Evolutionary conservation across 2,888 invertebrate species (phyloP).

Genomic region (Aphidoletes aphidimyza): DNA sequence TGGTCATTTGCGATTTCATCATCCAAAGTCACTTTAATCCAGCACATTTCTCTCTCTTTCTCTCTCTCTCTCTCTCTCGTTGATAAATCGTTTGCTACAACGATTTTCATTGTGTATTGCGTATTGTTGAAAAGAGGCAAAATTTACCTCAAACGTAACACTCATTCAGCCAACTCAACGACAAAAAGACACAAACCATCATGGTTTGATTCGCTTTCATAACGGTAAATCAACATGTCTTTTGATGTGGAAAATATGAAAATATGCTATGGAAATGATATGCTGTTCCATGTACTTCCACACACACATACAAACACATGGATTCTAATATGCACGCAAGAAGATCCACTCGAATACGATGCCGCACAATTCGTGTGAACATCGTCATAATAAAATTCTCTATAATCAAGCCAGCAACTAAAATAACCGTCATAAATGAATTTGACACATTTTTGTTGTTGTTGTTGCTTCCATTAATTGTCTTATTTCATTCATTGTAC

Average conservation of each 20-base stretch:
- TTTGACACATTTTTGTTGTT: slow-evolving; percentile 53
- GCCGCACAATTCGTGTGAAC: slow-evolving; percentile 39
- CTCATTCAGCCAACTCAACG: not conserved
- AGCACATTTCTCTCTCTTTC: not conserved
- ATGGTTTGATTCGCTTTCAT: slow-evolving; percentile 51
- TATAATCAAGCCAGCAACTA: slow-evolving; percentile 35
- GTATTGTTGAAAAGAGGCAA: not conserved
- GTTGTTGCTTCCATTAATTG: too few relatives aligned
- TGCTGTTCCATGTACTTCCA: not conserved
- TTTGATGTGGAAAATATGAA: slow-evolving; percentile 37
- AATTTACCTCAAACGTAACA: not conserved
- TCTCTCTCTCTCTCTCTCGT: not conserved
- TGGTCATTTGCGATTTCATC: slow-evolving; percentile 8
- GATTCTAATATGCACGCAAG: not conserved
- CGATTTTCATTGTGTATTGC: not conserved
- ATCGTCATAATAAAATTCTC: slow-evolving; percentile 35
- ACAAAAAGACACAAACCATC: not conserved
- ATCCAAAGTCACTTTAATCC: not conserved
- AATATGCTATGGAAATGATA: slow-evolving; percentile 26
- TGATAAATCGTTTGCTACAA: not conserved
- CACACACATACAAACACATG: not conserved
- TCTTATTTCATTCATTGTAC: slow-evolving; percentile 30
- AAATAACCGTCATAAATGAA: slow-evolving; percentile 50
- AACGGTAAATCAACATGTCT: slow-evolving; percentile 36
- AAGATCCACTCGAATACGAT: too few relatives aligned